A percentile compares a stretch with the other conserved stretches of the same genome.
These are phyloP conservation scores for Trematomus loennbergii DNA, from an alignment of 2,113 vertebrate genomes.

Conservation along the genomic window DNA sequence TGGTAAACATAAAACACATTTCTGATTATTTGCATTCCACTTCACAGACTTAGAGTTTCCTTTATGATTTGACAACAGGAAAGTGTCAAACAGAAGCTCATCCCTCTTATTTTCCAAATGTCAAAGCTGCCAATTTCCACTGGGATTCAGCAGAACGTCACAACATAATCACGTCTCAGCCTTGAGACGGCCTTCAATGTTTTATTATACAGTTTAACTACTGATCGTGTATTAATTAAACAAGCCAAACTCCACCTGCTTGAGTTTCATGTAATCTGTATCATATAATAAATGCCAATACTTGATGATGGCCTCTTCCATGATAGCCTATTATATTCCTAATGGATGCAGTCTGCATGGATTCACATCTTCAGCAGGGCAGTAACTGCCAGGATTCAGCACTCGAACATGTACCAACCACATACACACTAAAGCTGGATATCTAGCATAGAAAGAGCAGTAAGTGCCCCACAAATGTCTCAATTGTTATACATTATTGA, in stretches of 20 bases:
- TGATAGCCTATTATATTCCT: constrained; percentile 44
- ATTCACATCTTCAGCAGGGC: constrained; percentile 45
- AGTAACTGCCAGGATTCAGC: constrained; percentile 24
- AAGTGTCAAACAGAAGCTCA: background rate
- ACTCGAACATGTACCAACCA: constrained; percentile 27
- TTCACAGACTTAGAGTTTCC: background rate
- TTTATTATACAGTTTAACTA: constrained; percentile 1
- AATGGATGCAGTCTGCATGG: constrained; percentile 38
- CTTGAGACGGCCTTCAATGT: background rate
- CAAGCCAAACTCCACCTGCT: constrained; percentile 33
- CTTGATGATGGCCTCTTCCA: constrained; percentile 43
- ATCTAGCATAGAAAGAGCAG: background rate
- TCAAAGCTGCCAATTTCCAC: background rate
- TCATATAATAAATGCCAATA: constrained; percentile 44
- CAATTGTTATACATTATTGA: background rate
- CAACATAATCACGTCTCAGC: constrained; percentile 4
- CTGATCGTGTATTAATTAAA: constrained; percentile 22
- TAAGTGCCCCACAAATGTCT: background rate
- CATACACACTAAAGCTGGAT: constrained; percentile 20
- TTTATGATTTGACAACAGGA: background rate
- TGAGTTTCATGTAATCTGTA: constrained; percentile 40
- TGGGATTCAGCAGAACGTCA: constrained; percentile 5
- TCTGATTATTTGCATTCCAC: constrained; percentile 9
- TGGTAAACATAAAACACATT: background rate
- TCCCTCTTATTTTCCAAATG: constrained; percentile 8